A percentile compares a stretch with the other conserved stretches of the same genome.
Evolutionary conservation across 2,888 invertebrate genomes (phyloP).

Genomic region (Heliconius ismenius): DNA sequence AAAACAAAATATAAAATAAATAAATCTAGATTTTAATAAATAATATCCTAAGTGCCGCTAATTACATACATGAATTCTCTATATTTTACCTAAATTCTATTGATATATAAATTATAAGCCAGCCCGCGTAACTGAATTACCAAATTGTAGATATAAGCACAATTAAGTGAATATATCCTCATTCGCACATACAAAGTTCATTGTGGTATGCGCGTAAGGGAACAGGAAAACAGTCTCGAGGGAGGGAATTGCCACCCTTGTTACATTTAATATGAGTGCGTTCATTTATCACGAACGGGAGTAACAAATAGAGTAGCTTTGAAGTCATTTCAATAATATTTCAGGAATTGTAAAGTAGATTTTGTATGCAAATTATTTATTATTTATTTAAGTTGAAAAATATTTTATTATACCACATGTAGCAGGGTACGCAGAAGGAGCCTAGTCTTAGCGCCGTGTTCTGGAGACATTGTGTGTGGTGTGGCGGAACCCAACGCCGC

Average conservation of each 20-base stretch:
- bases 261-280: conserved; percentile 26
- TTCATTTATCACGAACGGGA: conserved; percentile 18
- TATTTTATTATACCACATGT: background rate
- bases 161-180: conserved; percentile 23
- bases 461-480: too few species aligned
- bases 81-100: background rate
- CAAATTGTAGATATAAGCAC: conserved; percentile 19
- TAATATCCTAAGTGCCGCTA: background rate
- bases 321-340: conserved; percentile 9
- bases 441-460: too few species aligned
- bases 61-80: background rate
- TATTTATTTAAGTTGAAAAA: background rate
- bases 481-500: too few species aligned
- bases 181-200: conserved; percentile 12
- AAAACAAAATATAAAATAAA: background rate
- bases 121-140: background rate
- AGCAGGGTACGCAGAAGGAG: too few species aligned
- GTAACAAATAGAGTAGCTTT: background rate
- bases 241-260: conserved; percentile 23
- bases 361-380: background rate
- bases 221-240: conserved; percentile 26
- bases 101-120: background rate
- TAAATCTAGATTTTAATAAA: background rate
- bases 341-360: background rate
- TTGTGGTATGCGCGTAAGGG: conserved; percentile 20